Conservation (phyloP, 2,113 vertebrate genomes). For the Azemiops feae region DNA sequence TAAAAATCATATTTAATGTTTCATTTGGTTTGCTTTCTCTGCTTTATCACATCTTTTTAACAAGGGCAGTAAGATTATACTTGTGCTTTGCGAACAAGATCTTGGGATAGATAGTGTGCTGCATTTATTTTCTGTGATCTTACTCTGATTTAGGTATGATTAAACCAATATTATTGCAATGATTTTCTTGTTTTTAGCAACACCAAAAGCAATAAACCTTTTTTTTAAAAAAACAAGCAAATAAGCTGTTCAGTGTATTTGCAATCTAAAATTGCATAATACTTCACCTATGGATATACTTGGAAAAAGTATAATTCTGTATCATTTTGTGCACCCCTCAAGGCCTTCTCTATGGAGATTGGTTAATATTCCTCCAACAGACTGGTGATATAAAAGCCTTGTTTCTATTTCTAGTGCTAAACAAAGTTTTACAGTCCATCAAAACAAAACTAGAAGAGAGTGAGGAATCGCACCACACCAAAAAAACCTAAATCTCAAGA, state of each 20-base stretch:
- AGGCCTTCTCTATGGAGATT: too few relatives aligned
- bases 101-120: background rate
- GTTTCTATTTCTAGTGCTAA: too few relatives aligned
- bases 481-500: background rate
- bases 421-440: too few relatives aligned
- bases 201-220: constrained; percentile 8
- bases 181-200: constrained; percentile 1
- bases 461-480: background rate
- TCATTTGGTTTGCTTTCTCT: background rate
- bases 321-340: too few relatives aligned
- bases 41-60: background rate
- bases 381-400: background rate
- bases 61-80: background rate
- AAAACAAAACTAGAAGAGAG: background rate
- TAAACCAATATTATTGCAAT: background rate
- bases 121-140: background rate
- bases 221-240: background rate
- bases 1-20: constrained; percentile 20
- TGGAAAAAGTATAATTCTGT: too few relatives aligned
- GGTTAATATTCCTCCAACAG: background rate
- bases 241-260: background rate
- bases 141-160: background rate
- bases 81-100: background rate
- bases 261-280: background rate
- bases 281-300: background rate